Percentiles rank a stretch among this genome's conserved stretches.
Conservation (phyloP, 2,888 invertebrate genomes). For the Ornithoptera priamus region DNA sequence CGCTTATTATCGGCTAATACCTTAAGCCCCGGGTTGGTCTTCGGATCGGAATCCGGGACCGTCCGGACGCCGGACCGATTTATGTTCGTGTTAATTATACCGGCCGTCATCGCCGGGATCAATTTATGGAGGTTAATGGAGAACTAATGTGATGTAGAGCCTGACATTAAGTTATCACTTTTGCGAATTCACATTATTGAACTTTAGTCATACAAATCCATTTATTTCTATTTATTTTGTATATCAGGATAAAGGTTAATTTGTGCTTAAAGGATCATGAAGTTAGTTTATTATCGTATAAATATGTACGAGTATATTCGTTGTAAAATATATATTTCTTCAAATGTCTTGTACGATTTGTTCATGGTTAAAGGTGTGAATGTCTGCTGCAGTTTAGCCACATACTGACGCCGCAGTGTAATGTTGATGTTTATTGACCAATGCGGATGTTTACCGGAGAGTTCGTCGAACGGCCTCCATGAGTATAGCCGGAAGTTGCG, state of each 20-base stretch:
- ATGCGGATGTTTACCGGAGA: constrained; percentile 20
- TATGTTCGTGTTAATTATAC: constrained; percentile 19
- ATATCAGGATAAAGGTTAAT: no score
- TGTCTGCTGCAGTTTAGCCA: background rate
- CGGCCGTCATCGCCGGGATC: constrained; percentile 21
- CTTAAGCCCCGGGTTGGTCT: constrained; percentile 1
- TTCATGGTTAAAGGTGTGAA: background rate
- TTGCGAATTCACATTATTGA: no score
- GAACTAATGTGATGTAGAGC: constrained; percentile 16
- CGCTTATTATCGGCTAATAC: constrained; percentile 5
- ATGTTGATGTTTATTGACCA: background rate
- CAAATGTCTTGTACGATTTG: background rate
- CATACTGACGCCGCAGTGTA: background rate
- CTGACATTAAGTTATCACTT: background rate
- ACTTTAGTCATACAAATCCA: no score
- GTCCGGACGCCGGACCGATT: constrained; percentile 20
- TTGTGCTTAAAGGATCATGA: no score
- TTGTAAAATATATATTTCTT: no score
- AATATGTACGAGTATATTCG: no score
- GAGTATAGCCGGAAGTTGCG: constrained; percentile 17
- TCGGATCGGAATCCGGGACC: constrained; percentile 6
- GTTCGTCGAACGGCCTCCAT: constrained; percentile 13
- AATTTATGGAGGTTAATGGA: constrained; percentile 29
- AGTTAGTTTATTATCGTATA: no score
- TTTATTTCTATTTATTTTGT: no score